Evolutionary conservation across 2,888 invertebrate species (phyloP).

Genomic region (Ceratothoa steindachneri): DNA sequence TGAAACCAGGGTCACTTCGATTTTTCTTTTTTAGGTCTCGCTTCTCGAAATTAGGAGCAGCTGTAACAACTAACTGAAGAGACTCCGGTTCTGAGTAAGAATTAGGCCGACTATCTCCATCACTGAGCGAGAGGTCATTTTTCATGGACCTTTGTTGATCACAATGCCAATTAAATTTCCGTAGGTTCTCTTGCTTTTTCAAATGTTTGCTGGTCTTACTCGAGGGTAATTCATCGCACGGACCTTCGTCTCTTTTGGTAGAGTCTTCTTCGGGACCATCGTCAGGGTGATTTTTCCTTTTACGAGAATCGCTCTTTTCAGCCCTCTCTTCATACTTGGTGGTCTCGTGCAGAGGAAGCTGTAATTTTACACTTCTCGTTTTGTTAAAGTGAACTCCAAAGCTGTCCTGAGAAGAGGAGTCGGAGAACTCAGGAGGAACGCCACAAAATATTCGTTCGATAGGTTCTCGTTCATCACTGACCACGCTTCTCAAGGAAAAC

Average conservation of each 20-base stretch:
- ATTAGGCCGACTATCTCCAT: background rate
- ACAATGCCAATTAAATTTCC: background rate
- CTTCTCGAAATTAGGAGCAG: slow-evolving; percentile 15
- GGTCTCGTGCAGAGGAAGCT: background rate
- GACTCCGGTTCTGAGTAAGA: slow-evolving; percentile 2
- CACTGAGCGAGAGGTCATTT: background rate
- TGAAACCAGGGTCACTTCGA: slow-evolving; percentile 41
- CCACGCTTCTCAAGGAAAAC: slow-evolving; percentile 11
- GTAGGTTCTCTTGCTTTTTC: background rate
- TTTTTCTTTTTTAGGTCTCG: slow-evolving; percentile 37
- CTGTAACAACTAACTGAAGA: background rate
- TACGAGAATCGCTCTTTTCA: background rate
- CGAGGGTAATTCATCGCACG: background rate
- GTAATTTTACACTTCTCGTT: background rate
- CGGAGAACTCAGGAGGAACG: slow-evolving; percentile 29
- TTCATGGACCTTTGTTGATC: background rate
- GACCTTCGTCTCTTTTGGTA: background rate
- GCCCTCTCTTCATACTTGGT: background rate
- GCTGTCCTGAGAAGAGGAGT: slow-evolving; percentile 47
- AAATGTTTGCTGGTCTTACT: background rate
- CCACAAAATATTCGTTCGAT: slow-evolving; percentile 25
- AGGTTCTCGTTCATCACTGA: slow-evolving; percentile 24
- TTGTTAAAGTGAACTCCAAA: slow-evolving; percentile 16
- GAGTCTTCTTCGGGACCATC: background rate
- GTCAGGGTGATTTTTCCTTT: background rate